A percentile compares a stretch with the other conserved stretches of the same genome.
Conservation (phyloP, 2,888 invertebrate species). For the Caenorhabditis japonica region DNA sequence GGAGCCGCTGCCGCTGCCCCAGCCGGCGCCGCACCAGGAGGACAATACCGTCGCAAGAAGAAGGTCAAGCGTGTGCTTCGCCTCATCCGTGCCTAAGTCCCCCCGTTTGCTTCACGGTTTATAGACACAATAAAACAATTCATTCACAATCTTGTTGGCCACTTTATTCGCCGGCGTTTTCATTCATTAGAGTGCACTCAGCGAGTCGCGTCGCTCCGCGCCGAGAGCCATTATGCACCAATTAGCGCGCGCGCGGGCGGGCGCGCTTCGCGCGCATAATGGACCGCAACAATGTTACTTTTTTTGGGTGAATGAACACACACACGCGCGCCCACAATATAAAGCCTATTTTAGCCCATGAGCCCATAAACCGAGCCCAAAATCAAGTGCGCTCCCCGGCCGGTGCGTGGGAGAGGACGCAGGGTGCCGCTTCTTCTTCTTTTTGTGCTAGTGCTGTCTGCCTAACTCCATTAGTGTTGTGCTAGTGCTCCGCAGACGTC, state of each 20-base stretch:
- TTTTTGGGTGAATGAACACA: no score
- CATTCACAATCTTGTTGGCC: neutral
- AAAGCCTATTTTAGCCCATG: no score
- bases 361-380: no score
- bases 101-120: neutral
- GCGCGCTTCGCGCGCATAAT: no score
- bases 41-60: constrained; percentile 33
- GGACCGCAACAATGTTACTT: no score
- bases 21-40: no score
- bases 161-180: neutral
- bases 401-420: no score
- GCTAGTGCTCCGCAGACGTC: constrained; percentile 22
- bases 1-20: constrained; percentile 15
- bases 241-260: neutral
- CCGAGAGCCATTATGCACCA: neutral
- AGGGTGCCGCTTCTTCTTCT: constrained; percentile 3
- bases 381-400: no score
- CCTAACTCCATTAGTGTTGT: constrained; percentile 50
- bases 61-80: constrained; percentile 34
- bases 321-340: no score
- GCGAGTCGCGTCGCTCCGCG: neutral
- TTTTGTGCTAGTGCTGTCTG: constrained; percentile 15
- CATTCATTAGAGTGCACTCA: constrained; percentile 2
- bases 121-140: neutral
- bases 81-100: constrained; percentile 21